These are phyloP conservation scores for Leucopsar rothschildi DNA, from an alignment of 2,113 vertebrate species.

Conservation along the genomic window DNA sequence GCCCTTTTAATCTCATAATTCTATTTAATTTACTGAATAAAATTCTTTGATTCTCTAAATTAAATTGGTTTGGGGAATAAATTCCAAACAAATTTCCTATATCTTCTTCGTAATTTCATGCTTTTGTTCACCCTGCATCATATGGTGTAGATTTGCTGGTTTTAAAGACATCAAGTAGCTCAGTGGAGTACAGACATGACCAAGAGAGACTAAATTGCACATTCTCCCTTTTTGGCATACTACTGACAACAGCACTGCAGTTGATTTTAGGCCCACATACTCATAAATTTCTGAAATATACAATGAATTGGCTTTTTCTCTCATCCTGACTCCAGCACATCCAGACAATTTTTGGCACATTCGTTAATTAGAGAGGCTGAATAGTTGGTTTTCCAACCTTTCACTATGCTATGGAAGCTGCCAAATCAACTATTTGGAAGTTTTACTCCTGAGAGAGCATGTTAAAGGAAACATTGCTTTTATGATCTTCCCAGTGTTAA, in stretches of 20 bases:
- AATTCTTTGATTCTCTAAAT: not conserved
- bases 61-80: not conserved
- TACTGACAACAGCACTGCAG: not conserved
- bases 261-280: constrained; percentile 15
- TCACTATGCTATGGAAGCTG: not conserved
- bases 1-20: not conserved
- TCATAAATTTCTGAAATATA: constrained; percentile 38
- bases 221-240: not conserved
- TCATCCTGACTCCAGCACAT: not conserved
- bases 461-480: not conserved
- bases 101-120: not conserved
- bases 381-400: not conserved
- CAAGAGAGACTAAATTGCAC: not conserved
- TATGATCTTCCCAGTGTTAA: constrained; percentile 1
- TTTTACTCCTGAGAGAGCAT: not conserved
- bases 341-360: constrained; percentile 21
- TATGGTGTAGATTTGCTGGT: not conserved
- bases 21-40: not conserved
- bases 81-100: not conserved
- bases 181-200: not conserved
- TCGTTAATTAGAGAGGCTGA: not conserved
- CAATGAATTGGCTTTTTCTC: not conserved
- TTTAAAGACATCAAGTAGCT: not conserved
- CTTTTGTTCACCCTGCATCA: not conserved
- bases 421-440: not conserved